Base-by-base conservation (phyloP, 2,113 vertebrate species). In the Osmerus eperlanus region DNA sequence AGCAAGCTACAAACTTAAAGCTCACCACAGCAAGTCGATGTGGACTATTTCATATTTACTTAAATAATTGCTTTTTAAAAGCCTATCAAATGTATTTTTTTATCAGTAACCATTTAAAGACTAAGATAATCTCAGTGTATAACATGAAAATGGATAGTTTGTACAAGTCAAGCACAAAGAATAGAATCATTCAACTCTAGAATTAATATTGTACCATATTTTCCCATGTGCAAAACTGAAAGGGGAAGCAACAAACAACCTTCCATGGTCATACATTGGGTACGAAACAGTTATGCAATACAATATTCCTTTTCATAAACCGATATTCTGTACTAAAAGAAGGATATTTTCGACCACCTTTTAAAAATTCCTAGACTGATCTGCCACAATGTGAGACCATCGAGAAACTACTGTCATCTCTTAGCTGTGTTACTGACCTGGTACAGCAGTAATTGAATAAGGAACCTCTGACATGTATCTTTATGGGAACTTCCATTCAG, bases 381-480 rank as follows among this genome's bases (percentile, higher is more conserved):
- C 41, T 47, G 41, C 74, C 71, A 80, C 77, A 56, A 59, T 73
- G 73, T 29, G 67, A 29, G 55, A n/a, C 36, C 62, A 73, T 61
- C 53, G 25, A 19, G 23, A 18, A 11, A 3, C 25, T 28, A 52
- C 2, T 4, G 66, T 14, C 3, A 55, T 21, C 14, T 70, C 71
- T 67, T 73, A 71, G 73, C 65, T 62, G 59, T 64, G 59, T 21
- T 74, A 64, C 71, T 68, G 60, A 78, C 63, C 71, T 41, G 65
- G 77, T 56, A 52, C 41, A 15, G 67, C 78, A 62, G 13, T 25
- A 61, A 65, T 21, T 75, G 51, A 68, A 79, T 68, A 71, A n/a
- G 86, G 85, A 89, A 91, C 90, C 89, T 91, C 85, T 91, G 90
- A 91, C 90, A 91, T 93, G 90, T 87, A 84, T 91, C 91, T 91